Base-by-base conservation (phyloP, 1,140 invertebrate species). In the Pseudomyrmex sp. region DNA sequence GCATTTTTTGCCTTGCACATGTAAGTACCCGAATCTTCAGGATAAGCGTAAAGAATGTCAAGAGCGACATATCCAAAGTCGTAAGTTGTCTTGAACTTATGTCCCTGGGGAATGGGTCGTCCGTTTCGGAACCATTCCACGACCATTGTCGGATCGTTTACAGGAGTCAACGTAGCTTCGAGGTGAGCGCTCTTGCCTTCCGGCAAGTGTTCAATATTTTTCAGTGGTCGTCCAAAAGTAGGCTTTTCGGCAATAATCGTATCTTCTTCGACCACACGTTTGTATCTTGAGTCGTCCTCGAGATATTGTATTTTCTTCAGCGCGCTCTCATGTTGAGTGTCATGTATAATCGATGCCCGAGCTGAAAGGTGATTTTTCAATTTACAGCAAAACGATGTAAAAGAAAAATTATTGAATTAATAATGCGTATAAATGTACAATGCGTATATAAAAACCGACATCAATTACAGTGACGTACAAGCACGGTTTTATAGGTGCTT, bases 41-140 rank as follows among this genome's bases (percentile, higher is more conserved):
- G 96, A 94, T 99, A 99, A 59, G 98, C 98, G 94, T 99, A 99
- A n/a, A 99, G 95, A 90, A 99, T 98, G 93, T 99, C 98, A 54
- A 99, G 95, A 70, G 98, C 97, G 8, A 99, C 98, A 93, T 98
- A 99, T 82, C 98, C 98, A 95, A 99, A 99, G 92, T 99, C 98
- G 91, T 99, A 98, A 7, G 97, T 98, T 9, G 98, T 98, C 93
- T 98, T 98, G 93, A 98, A 98, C 86, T 98, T 96, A 90, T 98
- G 97, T 88, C 98, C 97, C 91, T 98, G 97, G 88, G 97, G 97
- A 88, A 99, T 96, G 1, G 98, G 98, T 89, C 96, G 96, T 73
- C 98, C 98, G 94, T 99, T 98, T 91, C 97, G 97, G 93, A 96
- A 99, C 98, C 98, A 99, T 95, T 99, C 98, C 23, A 99, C 98